Base-by-base conservation (phyloP, 2,113 vertebrate species). In the Halcyon malimbica region DNA sequence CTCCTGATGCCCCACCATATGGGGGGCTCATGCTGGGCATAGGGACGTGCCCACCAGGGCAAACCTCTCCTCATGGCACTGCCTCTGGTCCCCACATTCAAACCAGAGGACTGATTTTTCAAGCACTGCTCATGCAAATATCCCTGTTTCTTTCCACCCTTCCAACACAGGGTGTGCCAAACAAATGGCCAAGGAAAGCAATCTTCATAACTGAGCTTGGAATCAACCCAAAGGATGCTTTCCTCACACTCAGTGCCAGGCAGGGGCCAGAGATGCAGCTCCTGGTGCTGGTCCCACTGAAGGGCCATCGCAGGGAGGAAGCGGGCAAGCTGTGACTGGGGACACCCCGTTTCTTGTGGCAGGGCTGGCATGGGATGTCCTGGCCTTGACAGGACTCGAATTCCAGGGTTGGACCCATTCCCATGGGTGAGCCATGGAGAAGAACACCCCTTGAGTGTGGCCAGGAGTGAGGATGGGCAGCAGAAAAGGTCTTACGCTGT, bases 1-100 rank as follows among this genome's bases (percentile, higher is more conserved):
- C 18, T 59, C 35, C 23, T 0, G 1, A 3, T 62, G 73, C 10
- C 25, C 60, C 9, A 26, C 11, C 31, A 24, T 16, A 35, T 2
- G 2, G 0, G 3, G 46, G 7, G 28, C 44, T 92, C 6, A 0
- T 44, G 39, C 54, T 73, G 39, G 41, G 19, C 35, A 39, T 0
- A 0, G 59, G 46, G 60, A 23, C 16, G 6, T 9, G 8, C 18
- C 6, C 60, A 25, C 9, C 33, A 69, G 56, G 9, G 37, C n/a
- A 70, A 84, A 67, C 15, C 18, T 5, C 41, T 73, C 17, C 65
- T 73, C 0, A 1, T 29, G 53, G 56, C 31, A 50, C 70, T 26
- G 9, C 50, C 31, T 37, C 84, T n/a, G 35, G 19, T 31, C 37
- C 54, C 16, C 35, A 26, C 1, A 2, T 44, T 78, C 25, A 60